Percentiles rank a stretch among this genome's conserved stretches.
Evolutionary conservation across 2,888 invertebrate genomes (phyloP).

Genomic region (Acrobasis repandana): DNA sequence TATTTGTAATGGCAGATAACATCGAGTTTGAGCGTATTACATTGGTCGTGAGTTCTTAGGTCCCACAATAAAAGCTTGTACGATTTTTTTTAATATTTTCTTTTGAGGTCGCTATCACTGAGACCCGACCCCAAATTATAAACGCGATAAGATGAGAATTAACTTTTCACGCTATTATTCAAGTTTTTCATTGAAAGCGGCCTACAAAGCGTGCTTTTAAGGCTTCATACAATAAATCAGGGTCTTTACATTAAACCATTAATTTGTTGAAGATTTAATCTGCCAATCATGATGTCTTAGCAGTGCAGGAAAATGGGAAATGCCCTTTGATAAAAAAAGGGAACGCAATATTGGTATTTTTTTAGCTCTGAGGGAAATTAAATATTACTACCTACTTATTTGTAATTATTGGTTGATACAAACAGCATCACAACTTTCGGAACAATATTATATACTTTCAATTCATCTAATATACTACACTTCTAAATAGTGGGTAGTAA

Average conservation of each 20-base stretch:
- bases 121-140: not conserved
- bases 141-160: conserved; percentile 7
- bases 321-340: not conserved
- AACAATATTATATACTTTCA: no score
- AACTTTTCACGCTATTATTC: conserved; percentile 10
- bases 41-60: no score
- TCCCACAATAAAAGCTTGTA: no score
- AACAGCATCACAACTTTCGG: no score
- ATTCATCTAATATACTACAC: no score
- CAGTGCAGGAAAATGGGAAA: not conserved
- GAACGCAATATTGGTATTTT: not conserved
- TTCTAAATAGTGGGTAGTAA: no score
- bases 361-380: not conserved
- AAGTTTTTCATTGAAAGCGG: conserved; percentile 8
- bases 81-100: not conserved
- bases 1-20: no score
- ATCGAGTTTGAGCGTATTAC: no score
- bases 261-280: not conserved
- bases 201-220: conserved; percentile 8
- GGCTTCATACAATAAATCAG: conserved; percentile 7
- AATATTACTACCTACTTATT: no score
- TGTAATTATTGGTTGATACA: no score
- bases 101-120: not conserved
- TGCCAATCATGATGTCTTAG: conserved; percentile 13
- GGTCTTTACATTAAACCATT: not conserved